Percentiles rank a stretch among this genome's conserved stretches.
Conservation (phyloP, 2,888 invertebrate genomes). For the Laothoe populi region DNA sequence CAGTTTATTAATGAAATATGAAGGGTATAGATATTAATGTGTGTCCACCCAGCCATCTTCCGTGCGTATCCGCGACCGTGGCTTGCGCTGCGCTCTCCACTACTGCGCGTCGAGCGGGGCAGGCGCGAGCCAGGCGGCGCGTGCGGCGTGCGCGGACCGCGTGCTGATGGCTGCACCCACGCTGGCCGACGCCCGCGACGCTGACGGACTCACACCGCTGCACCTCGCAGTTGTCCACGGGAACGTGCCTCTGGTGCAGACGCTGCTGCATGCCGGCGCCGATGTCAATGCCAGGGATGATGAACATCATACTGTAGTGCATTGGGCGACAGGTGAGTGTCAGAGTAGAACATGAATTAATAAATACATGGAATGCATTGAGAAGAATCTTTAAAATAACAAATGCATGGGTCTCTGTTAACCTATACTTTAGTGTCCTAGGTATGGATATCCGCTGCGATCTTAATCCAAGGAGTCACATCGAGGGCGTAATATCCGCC, state of each 20-base stretch:
- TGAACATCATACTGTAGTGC: slow-evolving; percentile 97
- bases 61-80: slow-evolving; percentile 90
- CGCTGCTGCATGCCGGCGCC: slow-evolving; percentile 94
- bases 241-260: slow-evolving; percentile 93
- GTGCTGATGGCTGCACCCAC: slow-evolving; percentile 95
- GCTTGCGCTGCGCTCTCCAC: slow-evolving; percentile 94
- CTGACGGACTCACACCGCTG: slow-evolving; percentile 97
- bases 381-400: no score
- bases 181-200: slow-evolving; percentile 93
- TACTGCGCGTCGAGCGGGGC: slow-evolving; percentile 95
- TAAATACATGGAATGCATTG: no score
- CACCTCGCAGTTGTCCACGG: slow-evolving; percentile 98
- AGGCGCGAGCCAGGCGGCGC: slow-evolving; percentile 87
- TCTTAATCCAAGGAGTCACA: no score
- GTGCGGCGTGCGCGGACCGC: slow-evolving; percentile 94
- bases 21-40: no score
- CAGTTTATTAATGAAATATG: no score
- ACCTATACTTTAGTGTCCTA: no score
- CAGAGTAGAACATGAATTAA: neutral
- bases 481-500: no score
- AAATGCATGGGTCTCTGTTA: no score
- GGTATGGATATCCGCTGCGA: no score
- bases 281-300: slow-evolving; percentile 96
- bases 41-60: slow-evolving; percentile 61
- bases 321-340: slow-evolving; percentile 97